Percentiles rank a stretch among this genome's conserved stretches.
Evolutionary conservation across 2,888 invertebrate genomes (phyloP).

Genomic region (Eucera pruinosa): DNA sequence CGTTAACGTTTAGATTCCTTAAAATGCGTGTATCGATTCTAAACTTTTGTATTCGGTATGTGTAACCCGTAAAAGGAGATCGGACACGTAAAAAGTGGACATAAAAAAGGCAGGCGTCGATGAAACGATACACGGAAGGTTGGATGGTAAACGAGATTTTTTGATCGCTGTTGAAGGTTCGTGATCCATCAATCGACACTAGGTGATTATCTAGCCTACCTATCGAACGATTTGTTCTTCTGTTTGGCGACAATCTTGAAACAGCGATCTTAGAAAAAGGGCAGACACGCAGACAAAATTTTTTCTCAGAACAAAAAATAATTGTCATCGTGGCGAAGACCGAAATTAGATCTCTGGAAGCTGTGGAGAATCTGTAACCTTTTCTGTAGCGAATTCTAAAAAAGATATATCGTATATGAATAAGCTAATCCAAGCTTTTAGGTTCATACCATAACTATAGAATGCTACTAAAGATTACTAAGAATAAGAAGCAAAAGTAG

Average conservation of each 20-base stretch:
- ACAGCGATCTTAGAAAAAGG: neutral
- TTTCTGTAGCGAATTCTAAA: too few relatives aligned
- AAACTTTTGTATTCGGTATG: too few relatives aligned
- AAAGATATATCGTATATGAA: too few relatives aligned
- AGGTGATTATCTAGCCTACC: slow-evolving; percentile 33
- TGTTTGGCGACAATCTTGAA: slow-evolving; percentile 16
- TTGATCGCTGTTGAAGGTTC: slow-evolving; percentile 51
- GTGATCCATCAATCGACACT: slow-evolving; percentile 68
- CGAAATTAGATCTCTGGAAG: neutral
- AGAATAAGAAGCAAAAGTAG: too few relatives aligned
- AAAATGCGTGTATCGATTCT: too few relatives aligned
- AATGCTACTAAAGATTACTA: too few relatives aligned
- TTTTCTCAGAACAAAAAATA: neutral
- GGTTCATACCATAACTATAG: too few relatives aligned
- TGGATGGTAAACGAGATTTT: slow-evolving; percentile 51
- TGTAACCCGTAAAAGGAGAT: slow-evolving; percentile 47
- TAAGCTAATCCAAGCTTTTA: too few relatives aligned
- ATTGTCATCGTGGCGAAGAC: neutral
- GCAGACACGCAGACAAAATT: too few relatives aligned
- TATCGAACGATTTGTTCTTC: slow-evolving; percentile 37
- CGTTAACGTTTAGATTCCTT: too few relatives aligned
- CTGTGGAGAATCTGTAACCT: too few relatives aligned
- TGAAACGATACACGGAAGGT: slow-evolving; percentile 47
- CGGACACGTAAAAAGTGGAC: slow-evolving; percentile 38
- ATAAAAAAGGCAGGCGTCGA: slow-evolving; percentile 45